Percentiles rank a stretch among this genome's conserved stretches.
These are phyloP conservation scores for Cheilosia soror DNA, from an alignment of 2,888 invertebrate species.

Conservation along the genomic window DNA sequence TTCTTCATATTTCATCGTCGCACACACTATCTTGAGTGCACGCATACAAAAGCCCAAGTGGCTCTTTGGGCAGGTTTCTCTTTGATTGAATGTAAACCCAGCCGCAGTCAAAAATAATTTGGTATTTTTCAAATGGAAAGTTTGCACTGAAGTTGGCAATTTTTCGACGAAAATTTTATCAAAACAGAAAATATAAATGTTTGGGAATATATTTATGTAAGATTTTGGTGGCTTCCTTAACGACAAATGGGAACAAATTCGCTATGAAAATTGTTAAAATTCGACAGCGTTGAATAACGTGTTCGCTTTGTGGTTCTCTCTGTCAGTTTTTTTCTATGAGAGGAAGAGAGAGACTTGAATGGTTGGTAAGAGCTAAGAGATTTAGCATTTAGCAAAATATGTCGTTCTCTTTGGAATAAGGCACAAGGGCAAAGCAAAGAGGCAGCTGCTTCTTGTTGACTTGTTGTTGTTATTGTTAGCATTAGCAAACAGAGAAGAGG, in stretches of 20 bases:
- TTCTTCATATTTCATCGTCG: too few relatives aligned
- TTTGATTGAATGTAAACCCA: slow-evolving; percentile 27
- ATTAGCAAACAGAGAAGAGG: not conserved
- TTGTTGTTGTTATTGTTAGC: not conserved
- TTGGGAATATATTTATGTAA: slow-evolving; percentile 10
- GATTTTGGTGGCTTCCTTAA: not conserved
- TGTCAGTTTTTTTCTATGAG: slow-evolving; percentile 11
- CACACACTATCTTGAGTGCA: slow-evolving; percentile 14
- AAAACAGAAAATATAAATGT: slow-evolving; percentile 61
- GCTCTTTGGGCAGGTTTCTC: slow-evolving; percentile 42
- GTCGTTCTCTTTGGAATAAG: slow-evolving; percentile 2
- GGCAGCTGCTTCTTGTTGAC: not conserved
- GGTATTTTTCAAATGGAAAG: slow-evolving; percentile 44
- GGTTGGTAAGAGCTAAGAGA: too few relatives aligned
- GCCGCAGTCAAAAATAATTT: not conserved
- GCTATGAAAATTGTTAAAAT: slow-evolving; percentile 29
- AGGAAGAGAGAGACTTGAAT: slow-evolving; percentile 12
- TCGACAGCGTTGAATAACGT: slow-evolving; percentile 14
- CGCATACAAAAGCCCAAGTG: slow-evolving; percentile 27
- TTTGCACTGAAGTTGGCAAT: not conserved
- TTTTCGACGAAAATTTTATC: slow-evolving; percentile 34
- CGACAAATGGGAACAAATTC: slow-evolving; percentile 2
- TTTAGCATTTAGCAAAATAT: too few relatives aligned
- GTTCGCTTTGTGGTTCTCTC: slow-evolving; percentile 4
- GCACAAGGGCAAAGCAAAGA: not conserved